These are phyloP conservation scores for Calyptommatus sinebrachiatus DNA, from an alignment of 2,113 vertebrate species.

Conservation along the genomic window DNA sequence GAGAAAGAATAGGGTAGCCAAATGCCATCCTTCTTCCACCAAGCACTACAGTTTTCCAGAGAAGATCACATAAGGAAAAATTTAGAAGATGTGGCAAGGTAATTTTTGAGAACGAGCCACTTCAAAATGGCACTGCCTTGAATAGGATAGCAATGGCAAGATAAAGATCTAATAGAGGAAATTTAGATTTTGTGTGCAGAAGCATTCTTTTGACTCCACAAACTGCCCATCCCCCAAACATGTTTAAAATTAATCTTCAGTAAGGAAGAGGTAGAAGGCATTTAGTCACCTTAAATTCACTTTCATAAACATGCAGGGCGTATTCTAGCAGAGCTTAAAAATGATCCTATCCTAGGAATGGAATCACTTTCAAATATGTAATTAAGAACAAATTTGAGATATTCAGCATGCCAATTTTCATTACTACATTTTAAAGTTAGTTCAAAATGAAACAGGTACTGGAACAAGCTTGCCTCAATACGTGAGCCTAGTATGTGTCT, in stretches of 20 bases:
- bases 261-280: conserved; percentile 94
- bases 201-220: conserved; percentile 68
- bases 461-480: conserved; percentile 72
- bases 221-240: conserved; percentile 79
- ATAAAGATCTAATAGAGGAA: conserved; percentile 73
- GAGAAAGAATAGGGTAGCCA: conserved; percentile 87
- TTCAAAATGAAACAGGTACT: conserved; percentile 61
- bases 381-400: conserved; percentile 71
- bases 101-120: conserved; percentile 69
- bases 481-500: conserved; percentile 47
- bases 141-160: conserved; percentile 76
- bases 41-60: conserved; percentile 77
- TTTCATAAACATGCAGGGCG: conserved; percentile 82
- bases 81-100: conserved; percentile 64
- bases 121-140: conserved; percentile 77
- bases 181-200: conserved; percentile 66
- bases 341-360: conserved; percentile 62
- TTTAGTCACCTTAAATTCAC: conserved; percentile 86
- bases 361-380: conserved; percentile 63
- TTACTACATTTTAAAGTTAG: conserved; percentile 26
- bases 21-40: conserved; percentile 85
- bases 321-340: conserved; percentile 69
- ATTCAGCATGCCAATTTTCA: conserved; percentile 53
- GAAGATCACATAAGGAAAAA: conserved; percentile 32
- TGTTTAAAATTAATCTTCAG: conserved; percentile 81